Base-by-base conservation (phyloP, 2,888 invertebrate species). In the Tenthredo notha region DNA sequence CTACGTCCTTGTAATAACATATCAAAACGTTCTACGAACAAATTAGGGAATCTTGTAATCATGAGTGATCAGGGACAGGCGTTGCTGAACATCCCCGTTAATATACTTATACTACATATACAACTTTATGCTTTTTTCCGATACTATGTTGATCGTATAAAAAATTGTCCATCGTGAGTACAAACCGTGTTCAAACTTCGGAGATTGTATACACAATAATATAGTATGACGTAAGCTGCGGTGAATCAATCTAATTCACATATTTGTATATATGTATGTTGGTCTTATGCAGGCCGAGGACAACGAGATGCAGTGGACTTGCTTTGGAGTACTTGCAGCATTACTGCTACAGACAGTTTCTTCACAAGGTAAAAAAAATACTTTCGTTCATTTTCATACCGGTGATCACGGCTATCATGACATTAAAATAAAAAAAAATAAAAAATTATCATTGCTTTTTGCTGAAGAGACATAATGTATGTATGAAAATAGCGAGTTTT, bases 291-390 rank as follows among this genome's bases (percentile, higher is more conserved):
- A 83, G 67, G 67, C 10, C 67, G 37, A 65, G 47, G 67, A 70
- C 83, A 25, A 29, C 83, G 33, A 65, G 70, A 83, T 83, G 83
- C 80, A 80, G 80, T 67, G 67, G 83, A 47, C 25, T 67, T 83
- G 50, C 47, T 18, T 83, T 12, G 83, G 83, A 65, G 67, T 83
- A 80, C 12, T 80, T 10, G 33, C 58, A 43, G 67, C 50, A 25
- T 10, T 83, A 67, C 67, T 83, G 83, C 67, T 83, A 29, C 67
- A 50, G 7, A 50, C 83, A 67, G 47, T 47, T 47, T 83, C 67
- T 18, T 43, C 83, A 67, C 83, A 83, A 83, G 83, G 83, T 83
- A 61, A 61, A 18, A 18, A 33, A 67, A 37, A 40, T 40, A 5
- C 7, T 33, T 54, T 54, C 4, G 2, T 54, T 33, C 1, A 74